phyloP scores from a whole-genome alignment of 2,797 vertebrate species.

The Meda fulgida region DNA sequence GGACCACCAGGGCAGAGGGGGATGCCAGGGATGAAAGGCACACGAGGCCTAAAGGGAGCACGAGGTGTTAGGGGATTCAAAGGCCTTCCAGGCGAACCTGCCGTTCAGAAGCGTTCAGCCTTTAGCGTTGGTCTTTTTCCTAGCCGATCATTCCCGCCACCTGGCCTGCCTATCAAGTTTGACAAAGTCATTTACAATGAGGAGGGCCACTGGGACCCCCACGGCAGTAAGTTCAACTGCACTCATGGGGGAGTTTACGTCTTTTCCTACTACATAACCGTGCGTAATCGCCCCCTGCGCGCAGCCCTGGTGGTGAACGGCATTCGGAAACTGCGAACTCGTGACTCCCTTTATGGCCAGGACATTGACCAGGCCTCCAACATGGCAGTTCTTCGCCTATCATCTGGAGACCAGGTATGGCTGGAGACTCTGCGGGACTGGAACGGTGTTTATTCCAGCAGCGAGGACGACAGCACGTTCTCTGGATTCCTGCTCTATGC shows the following conservation, averaged over 20 bases:
- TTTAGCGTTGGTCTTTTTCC: constrained; percentile 91
- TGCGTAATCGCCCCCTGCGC: constrained; percentile 87
- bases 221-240: constrained; percentile 88
- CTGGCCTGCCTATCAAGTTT: constrained; percentile 88
- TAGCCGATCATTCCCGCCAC: constrained; percentile 88
- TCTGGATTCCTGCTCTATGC: constrained; percentile 91
- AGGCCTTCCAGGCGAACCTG: constrained; percentile 79
- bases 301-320: constrained; percentile 87
- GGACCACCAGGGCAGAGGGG: constrained; percentile 86
- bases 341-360: constrained; percentile 92
- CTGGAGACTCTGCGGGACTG: constrained; percentile 91
- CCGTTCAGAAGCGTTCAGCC: constrained; percentile 75
- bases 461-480: constrained; percentile 93
- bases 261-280: constrained; percentile 91
- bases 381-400: constrained; percentile 84
- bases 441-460: constrained; percentile 92
- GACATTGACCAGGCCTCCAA: constrained; percentile 95
- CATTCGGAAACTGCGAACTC: constrained; percentile 82
- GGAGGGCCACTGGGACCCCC: constrained; percentile 85
- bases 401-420: constrained; percentile 90
- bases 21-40: constrained; percentile 80
- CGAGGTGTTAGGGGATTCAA: constrained; percentile 83
- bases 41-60: constrained; percentile 83
- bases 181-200: constrained; percentile 90
- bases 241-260: constrained; percentile 86